phyloP scores from a whole-genome alignment of 2,113 vertebrate species.

The Pterocles gutturalis region DNA sequence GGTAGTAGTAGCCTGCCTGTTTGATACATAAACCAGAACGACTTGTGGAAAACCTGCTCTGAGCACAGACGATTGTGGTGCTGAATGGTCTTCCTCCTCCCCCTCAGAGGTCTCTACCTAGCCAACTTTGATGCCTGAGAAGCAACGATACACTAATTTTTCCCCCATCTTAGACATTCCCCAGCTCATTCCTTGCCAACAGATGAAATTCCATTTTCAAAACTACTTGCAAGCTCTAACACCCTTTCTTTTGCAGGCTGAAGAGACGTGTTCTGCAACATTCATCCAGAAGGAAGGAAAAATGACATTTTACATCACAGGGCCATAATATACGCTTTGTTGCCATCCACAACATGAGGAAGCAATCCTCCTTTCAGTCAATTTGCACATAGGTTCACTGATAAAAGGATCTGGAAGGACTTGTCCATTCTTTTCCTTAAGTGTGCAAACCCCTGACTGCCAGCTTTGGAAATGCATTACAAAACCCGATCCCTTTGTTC shows the following conservation, averaged over 20 bases:
- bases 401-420: background rate
- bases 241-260: background rate
- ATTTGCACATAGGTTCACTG: background rate
- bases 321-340: background rate
- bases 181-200: background rate
- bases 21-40: background rate
- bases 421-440: background rate
- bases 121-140: background rate
- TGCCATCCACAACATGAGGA: background rate
- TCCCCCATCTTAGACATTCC: rapidly evolving
- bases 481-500: background rate
- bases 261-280: background rate
- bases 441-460: background rate
- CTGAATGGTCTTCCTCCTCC: background rate
- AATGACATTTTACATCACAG: background rate
- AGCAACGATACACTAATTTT: background rate
- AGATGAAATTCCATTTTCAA: background rate
- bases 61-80: background rate
- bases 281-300: background rate
- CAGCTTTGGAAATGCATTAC: background rate
- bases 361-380: background rate
- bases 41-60: background rate
- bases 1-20: background rate
- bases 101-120: background rate
- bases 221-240: background rate